A percentile compares a stretch with the other conserved stretches of the same genome.
Evolutionary conservation across 2,888 invertebrate genomes (phyloP).

Genomic region (Thereva nobilitata): DNA sequence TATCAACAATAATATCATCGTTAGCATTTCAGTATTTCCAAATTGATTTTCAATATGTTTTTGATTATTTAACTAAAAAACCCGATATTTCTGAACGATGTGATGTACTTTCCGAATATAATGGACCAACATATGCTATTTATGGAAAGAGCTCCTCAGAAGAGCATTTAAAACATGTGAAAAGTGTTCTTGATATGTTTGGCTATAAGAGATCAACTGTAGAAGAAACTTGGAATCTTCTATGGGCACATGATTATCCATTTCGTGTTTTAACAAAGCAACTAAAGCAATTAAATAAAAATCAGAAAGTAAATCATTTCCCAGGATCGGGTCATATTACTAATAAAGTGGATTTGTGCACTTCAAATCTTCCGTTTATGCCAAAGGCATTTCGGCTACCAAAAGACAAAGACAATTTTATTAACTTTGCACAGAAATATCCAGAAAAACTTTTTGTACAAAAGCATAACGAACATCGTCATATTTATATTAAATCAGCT

Average conservation of each 20-base stretch:
- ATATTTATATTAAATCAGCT: slow-evolving; percentile 75
- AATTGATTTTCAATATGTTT: no score
- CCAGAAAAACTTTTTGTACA: slow-evolving; percentile 80
- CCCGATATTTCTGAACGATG: no score
- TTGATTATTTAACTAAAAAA: no score
- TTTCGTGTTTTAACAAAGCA: slow-evolving; percentile 60
- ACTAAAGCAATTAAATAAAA: slow-evolving; percentile 65
- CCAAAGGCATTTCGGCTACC: slow-evolving; percentile 90
- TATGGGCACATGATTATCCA: slow-evolving; percentile 96
- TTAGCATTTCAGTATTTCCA: no score
- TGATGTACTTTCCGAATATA: slow-evolving; percentile 1
- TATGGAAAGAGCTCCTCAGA: slow-evolving; percentile 63
- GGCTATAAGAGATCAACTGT: slow-evolving; percentile 69
- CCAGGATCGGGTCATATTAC: slow-evolving; percentile 93
- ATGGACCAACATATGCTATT: slow-evolving; percentile 63
- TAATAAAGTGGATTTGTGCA: slow-evolving; percentile 88
- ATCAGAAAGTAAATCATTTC: slow-evolving; percentile 89
- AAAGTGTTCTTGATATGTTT: slow-evolving; percentile 72
- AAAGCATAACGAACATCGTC: slow-evolving; percentile 90
- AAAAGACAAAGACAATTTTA: slow-evolving; percentile 68
- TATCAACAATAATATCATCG: no score
- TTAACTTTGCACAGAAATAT: slow-evolving; percentile 69
- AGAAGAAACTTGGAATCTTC: slow-evolving; percentile 74
- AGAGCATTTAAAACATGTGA: slow-evolving; percentile 72
- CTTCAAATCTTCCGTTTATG: slow-evolving; percentile 75